Evolutionary conservation across 1,140 invertebrate genomes (phyloP).

Genomic region (Drosophila tristis): DNA sequence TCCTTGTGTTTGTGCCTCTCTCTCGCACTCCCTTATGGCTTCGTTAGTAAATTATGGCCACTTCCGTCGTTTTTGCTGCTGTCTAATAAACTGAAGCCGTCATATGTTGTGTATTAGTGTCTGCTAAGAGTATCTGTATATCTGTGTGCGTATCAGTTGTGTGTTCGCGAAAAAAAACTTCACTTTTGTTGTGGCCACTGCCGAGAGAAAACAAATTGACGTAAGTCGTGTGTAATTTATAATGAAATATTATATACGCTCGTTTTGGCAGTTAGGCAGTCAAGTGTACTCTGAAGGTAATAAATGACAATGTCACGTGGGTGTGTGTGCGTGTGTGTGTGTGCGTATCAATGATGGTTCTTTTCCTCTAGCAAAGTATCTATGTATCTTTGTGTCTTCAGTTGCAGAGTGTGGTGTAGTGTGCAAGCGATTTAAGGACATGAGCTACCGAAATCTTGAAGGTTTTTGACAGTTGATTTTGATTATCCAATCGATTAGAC

Average conservation of each 20-base stretch:
- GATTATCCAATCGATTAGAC: conserved; percentile 42
- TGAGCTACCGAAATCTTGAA: conserved; percentile 20
- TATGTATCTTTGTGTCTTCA: too few species aligned
- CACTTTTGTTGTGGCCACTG: conserved; percentile 63
- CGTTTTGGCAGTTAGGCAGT: conserved; percentile 74
- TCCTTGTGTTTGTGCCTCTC: conserved; percentile 8
- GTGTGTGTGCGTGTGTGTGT: neutral
- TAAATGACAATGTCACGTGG: conserved; percentile 70
- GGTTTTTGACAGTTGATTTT: conserved; percentile 37
- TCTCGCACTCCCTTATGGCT: conserved; percentile 69
- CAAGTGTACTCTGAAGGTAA: conserved; percentile 74
- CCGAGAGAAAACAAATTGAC: conserved; percentile 74
- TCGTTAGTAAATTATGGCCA: conserved; percentile 82
- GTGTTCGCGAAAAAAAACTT: conserved; percentile 19
- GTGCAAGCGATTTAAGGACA: conserved; percentile 31
- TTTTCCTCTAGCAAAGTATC: too few species aligned
- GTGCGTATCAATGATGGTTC: too few species aligned
- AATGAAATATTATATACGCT: conserved; percentile 81
- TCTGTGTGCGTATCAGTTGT: too few species aligned
- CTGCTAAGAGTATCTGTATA: conserved; percentile 8
- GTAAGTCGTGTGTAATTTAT: conserved; percentile 83
- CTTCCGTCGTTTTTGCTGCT: conserved; percentile 68
- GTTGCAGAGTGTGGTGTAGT: neutral
- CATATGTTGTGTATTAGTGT: conserved; percentile 58
- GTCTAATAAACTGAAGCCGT: conserved; percentile 76